Evolutionary conservation across 2,113 vertebrate genomes (phyloP).

Genomic region (Pollimyrus isidori): DNA sequence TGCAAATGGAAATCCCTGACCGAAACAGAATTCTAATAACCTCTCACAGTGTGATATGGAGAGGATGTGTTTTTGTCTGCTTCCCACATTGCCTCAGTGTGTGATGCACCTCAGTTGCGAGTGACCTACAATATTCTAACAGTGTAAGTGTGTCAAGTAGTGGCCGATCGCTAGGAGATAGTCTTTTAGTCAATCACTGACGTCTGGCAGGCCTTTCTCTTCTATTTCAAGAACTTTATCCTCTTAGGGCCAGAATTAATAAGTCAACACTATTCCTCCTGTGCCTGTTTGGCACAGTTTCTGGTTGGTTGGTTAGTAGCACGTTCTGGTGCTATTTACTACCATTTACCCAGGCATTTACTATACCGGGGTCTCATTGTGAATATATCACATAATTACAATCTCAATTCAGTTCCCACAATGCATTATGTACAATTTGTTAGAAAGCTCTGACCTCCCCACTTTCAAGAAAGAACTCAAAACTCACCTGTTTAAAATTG

Average conservation of each 20-base stretch:
- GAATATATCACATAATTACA: neutral
- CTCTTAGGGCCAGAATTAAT: neutral
- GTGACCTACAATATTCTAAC: neutral
- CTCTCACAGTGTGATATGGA: neutral
- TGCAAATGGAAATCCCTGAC: neutral
- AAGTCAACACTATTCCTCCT: neutral
- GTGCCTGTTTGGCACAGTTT: neutral
- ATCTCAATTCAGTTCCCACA: neutral
- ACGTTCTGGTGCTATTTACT: neutral
- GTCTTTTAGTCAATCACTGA: neutral
- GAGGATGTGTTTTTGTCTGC: neutral
- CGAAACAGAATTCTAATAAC: neutral
- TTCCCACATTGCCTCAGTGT: neutral
- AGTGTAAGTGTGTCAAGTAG: neutral
- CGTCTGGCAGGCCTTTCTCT: neutral
- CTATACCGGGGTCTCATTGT: neutral
- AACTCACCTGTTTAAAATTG: too few species aligned
- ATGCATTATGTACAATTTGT: neutral
- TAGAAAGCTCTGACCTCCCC: too few species aligned
- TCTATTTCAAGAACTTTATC: neutral
- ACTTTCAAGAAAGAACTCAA: too few species aligned
- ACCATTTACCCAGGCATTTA: neutral
- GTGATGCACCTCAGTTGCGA: neutral
- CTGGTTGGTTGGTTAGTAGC: neutral
- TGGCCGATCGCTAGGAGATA: neutral